These are phyloP conservation scores for Thermophis baileyi DNA, from an alignment of 2,113 vertebrate genomes.

Conservation along the genomic window DNA sequence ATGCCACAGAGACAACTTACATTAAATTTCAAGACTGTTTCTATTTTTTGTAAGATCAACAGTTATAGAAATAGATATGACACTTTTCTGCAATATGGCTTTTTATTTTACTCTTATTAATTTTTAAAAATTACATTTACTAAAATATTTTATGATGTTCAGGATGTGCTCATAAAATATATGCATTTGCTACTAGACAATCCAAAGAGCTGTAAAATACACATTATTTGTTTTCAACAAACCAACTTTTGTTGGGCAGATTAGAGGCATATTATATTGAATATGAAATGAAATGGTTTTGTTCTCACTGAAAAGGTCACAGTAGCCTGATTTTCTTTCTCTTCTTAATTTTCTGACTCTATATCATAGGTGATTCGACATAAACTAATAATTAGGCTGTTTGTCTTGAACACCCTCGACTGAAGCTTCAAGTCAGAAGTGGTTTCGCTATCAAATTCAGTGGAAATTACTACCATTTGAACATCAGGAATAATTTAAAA, in stretches of 20 bases:
- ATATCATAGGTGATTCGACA: constrained; percentile 11
- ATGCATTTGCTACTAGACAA: constrained; percentile 55
- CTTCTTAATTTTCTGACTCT: constrained; percentile 24
- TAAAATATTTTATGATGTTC: constrained; percentile 58
- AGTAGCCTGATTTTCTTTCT: neutral
- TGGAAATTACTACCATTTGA: constrained; percentile 11
- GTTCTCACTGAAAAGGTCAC: neutral
- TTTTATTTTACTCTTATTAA: constrained; percentile 58
- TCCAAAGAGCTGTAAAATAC: constrained; percentile 25
- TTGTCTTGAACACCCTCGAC: constrained; percentile 35
- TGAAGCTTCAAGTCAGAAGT: constrained; percentile 40
- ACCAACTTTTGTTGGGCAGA: constrained; percentile 49
- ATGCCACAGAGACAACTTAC: constrained; percentile 43
- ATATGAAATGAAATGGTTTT: constrained; percentile 9
- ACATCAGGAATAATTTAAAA: constrained; percentile 14
- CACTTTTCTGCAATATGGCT: constrained; percentile 76
- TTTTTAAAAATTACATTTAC: constrained; percentile 55
- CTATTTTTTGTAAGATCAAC: constrained; percentile 58
- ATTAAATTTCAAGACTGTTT: constrained; percentile 46
- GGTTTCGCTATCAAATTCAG: constrained; percentile 26
- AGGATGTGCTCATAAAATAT: constrained; percentile 59
- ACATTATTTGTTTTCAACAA: constrained; percentile 35
- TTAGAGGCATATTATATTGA: constrained; percentile 47
- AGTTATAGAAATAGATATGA: constrained; percentile 60
- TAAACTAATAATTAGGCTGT: constrained; percentile 23